These are phyloP conservation scores for Mugil cephalus DNA, from an alignment of 2,113 vertebrate species.

Conservation along the genomic window DNA sequence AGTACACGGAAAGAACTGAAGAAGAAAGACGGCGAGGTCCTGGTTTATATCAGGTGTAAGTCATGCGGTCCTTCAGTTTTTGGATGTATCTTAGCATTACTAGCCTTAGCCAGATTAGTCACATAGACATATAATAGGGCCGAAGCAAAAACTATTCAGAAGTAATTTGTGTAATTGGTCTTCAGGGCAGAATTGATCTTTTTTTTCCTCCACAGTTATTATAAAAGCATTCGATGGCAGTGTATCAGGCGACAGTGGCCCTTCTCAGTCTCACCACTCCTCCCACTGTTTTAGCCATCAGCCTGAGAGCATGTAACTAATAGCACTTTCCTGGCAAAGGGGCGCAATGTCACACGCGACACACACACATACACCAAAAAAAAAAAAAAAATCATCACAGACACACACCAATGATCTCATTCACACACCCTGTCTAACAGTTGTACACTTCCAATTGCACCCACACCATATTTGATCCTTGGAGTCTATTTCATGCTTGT, in stretches of 20 bases:
- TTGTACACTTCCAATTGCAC: slow-evolving; percentile 55
- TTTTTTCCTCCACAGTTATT: slow-evolving; percentile 39
- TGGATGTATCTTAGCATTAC: background rate
- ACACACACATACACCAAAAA: background rate
- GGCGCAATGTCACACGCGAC: slow-evolving; percentile 25
- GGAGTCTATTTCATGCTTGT: slow-evolving; percentile 74
- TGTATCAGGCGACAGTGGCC: slow-evolving; percentile 59
- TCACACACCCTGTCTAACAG: slow-evolving; percentile 56
- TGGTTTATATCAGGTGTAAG: background rate
- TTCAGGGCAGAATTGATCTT: slow-evolving; percentile 16
- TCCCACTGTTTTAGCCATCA: slow-evolving; percentile 75
- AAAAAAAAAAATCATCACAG: slow-evolving; percentile 39
- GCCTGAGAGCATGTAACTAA: slow-evolving; percentile 52
- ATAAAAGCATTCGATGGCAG: slow-evolving; percentile 52
- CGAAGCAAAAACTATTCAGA: slow-evolving; percentile 21
- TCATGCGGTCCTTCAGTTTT: background rate
- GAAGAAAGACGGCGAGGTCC: no score
- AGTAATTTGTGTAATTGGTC: slow-evolving; percentile 30
- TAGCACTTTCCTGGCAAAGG: slow-evolving; percentile 67
- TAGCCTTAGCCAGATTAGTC: background rate
- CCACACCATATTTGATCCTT: slow-evolving; percentile 61
- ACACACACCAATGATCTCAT: slow-evolving; percentile 61
- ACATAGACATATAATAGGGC: background rate
- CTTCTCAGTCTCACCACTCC: slow-evolving; percentile 68
- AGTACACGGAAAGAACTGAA: no score